Base-by-base conservation (phyloP, 1,140 invertebrate species). In the Pararge aegeria region DNA sequence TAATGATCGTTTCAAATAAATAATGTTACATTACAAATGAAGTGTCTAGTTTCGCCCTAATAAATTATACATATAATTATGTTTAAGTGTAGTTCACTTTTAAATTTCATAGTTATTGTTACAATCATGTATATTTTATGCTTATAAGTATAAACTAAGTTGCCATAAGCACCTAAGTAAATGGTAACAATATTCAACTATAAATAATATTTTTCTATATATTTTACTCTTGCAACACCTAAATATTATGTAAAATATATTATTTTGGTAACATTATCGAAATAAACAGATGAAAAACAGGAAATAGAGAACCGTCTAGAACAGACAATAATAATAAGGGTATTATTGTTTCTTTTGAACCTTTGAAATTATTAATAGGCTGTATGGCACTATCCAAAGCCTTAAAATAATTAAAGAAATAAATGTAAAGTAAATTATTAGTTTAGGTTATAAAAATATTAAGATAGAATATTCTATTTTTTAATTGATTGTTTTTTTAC, bases 101-200 rank as follows among this genome's bases (percentile, higher is more conserved):
- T 34, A 34, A 7, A 34, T 34, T 34, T 34, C 30, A 34, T 34
- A 16, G 2, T 18, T 9, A 34, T 34, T 34, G 12, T 34, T 34
- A n/a, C n/a, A 3, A 3, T 34, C n/a, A 12, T 34, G 7, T 34
- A 34, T 34, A 27, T 7, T 27, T 27, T 7, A 27, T 27, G 10
- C 24, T 7, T 27, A 27, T 27, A 27, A 27, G 5, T 34, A 34
- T 34, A 3, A 29, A 49, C 46, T 20, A 49, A 29, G 46, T 49
- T 29, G 46, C 46, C 24, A 38, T 21, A 40, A 53, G 51, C 51
- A 53, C 34, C 51, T 53, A 53, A 53, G 21, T 34, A 34, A 7
- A 10, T 56, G 42, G 42, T 46, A 56, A 46, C 40, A 56, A 15
- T 48, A 24, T 42, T 24, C 40, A 55, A 44, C 19, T 48, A 56